phyloP scores from a whole-genome alignment of 2,797 vertebrate genomes.

The Phrynocephalus vlangalii region DNA sequence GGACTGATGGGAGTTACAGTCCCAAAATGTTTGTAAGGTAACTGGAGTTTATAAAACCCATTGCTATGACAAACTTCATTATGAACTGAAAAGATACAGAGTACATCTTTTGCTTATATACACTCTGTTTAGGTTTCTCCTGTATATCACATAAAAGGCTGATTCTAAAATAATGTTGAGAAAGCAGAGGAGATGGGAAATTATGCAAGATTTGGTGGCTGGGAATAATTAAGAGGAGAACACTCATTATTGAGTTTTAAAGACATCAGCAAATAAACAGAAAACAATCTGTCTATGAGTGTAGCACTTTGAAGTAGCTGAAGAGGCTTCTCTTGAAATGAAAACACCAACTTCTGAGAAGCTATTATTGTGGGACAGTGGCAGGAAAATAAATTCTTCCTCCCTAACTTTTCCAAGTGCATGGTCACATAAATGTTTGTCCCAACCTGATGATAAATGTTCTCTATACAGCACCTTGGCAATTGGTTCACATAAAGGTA shows the following conservation, averaged over 20 bases:
- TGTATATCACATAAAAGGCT: neutral
- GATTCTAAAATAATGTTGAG: constrained; percentile 13
- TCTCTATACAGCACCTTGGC: no score
- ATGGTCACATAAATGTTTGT: no score
- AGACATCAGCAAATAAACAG: neutral
- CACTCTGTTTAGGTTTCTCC: no score
- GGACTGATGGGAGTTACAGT: neutral
- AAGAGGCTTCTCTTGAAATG: neutral
- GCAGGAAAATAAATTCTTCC: neutral
- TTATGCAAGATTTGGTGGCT: neutral
- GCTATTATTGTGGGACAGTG: neutral
- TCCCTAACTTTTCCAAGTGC: neutral
- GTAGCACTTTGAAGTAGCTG: neutral
- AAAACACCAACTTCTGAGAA: neutral
- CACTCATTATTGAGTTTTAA: constrained; percentile 7
- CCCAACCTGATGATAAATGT: no score
- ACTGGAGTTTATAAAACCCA: no score
- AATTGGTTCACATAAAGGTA: no score
- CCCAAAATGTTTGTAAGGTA: neutral
- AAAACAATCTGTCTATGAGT: neutral
- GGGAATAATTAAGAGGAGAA: constrained; percentile 32
- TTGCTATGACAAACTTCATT: neutral
- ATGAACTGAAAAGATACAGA: no score
- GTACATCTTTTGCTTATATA: no score
- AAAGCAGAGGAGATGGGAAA: neutral